A percentile compares a stretch with the other conserved stretches of the same genome.
Evolutionary conservation across 2,797 vertebrate genomes (phyloP).

Genomic region (Parauchenoglanis punctatus): DNA sequence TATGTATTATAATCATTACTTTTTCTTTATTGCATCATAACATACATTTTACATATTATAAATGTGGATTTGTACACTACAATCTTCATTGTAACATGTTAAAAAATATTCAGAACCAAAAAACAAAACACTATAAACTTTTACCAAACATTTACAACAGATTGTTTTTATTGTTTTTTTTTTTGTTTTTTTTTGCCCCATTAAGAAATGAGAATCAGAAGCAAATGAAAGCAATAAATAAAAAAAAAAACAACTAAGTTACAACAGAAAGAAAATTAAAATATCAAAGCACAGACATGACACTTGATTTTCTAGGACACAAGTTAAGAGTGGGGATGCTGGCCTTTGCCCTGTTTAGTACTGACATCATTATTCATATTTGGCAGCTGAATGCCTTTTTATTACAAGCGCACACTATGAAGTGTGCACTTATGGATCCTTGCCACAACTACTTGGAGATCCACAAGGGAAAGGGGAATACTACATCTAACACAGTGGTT

Average conservation of each 20-base stretch:
- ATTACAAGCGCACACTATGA: constrained; percentile 23
- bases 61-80: constrained; percentile 88
- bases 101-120: constrained; percentile 83
- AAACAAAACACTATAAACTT: constrained; percentile 83
- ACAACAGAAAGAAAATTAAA: constrained; percentile 51
- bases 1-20: constrained; percentile 67
- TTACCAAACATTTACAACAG: constrained; percentile 79
- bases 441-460: constrained; percentile 24
- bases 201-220: constrained; percentile 65
- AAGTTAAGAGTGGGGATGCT: constrained; percentile 42
- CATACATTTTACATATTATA: constrained; percentile 85
- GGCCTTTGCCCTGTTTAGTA: constrained; percentile 40
- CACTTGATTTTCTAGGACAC: constrained; percentile 56
- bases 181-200: constrained; percentile 67
- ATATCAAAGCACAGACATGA: constrained; percentile 53
- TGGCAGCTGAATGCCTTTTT: constrained; percentile 35
- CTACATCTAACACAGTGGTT: constrained; percentile 54
- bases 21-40: constrained; percentile 84
- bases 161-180: constrained; percentile 65
- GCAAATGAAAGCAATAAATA: constrained; percentile 49
- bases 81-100: constrained; percentile 86
- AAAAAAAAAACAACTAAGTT: constrained; percentile 24
- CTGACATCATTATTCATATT: constrained; percentile 52
- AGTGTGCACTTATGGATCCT: constrained; percentile 44
- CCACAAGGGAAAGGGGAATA: constrained; percentile 38